phyloP scores from a whole-genome alignment of 2,797 vertebrate species.

The Microcaecilia unicolor region DNA sequence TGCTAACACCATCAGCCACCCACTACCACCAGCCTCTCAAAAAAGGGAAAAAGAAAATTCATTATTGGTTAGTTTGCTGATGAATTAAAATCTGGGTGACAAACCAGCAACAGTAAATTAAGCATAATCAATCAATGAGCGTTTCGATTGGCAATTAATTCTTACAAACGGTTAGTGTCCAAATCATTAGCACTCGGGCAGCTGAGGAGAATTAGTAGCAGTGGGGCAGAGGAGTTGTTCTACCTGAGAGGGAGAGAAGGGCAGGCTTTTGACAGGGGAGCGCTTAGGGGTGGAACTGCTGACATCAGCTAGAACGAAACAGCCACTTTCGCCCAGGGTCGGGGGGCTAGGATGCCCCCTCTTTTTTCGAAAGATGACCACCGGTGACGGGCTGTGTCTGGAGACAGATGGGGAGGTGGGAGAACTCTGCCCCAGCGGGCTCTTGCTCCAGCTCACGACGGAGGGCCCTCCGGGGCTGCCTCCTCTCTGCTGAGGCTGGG shows the following conservation, averaged over 20 bases:
- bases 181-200: slow-evolving; percentile 54
- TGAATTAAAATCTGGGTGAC: slow-evolving; percentile 20
- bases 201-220: slow-evolving; percentile 64
- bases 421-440: slow-evolving; percentile 41
- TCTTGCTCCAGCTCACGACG: slow-evolving; percentile 49
- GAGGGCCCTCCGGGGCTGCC: slow-evolving; percentile 39
- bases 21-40: too few species aligned
- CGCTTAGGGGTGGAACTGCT: slow-evolving; percentile 68
- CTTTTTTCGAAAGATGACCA: slow-evolving; percentile 57
- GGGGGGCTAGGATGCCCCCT: slow-evolving; percentile 47
- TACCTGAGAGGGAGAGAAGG: slow-evolving; percentile 91
- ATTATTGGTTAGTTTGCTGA: slow-evolving; percentile 31
- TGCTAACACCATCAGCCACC: slow-evolving; percentile 7
- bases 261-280: slow-evolving; percentile 75
- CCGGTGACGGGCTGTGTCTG: slow-evolving; percentile 45
- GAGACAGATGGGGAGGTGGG: slow-evolving; percentile 46
- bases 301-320: slow-evolving; percentile 56
- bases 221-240: slow-evolving; percentile 59
- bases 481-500: slow-evolving; percentile 50
- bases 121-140: slow-evolving; percentile 47
- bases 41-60: too few species aligned
- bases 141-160: slow-evolving; percentile 55
- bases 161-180: slow-evolving; percentile 68
- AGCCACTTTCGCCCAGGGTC: slow-evolving; percentile 47
- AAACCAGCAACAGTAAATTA: slow-evolving; percentile 19